Evolutionary conservation across 2,113 vertebrate genomes (phyloP), one percentile per base, ranked within the genome.

Genomic region (Grus americana): DNA sequence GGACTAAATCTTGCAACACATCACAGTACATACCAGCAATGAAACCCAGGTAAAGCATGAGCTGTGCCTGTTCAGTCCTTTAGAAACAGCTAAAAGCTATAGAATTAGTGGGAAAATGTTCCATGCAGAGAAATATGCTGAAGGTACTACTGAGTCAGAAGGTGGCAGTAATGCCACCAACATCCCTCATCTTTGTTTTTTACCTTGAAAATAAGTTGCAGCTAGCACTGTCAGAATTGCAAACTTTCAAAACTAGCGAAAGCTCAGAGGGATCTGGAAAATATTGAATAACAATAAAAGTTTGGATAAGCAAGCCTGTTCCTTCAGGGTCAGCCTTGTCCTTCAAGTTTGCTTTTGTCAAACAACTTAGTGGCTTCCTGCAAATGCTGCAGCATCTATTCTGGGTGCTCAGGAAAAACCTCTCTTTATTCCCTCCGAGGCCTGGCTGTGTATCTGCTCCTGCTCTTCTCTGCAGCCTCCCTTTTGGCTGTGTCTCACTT

Each of bases 101-200:
- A 9, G 42, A 50, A 80, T 65, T 30, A 20, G 23, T 34, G 26
- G 42, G 5, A 19, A 82, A 93, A 57, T 23, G 76, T 11, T 75
- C 9, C 2, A 10, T 1, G 5, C 21, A 50, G 52, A 52, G 52
- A 58, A 88, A 76, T 12, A 29, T 27, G 20, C 70, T 79, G 5
- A 16, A 68, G 62, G 70, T 79, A 42, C 11, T 57, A 46, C 26
- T 11, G 70, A 94, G 70, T 95, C 94, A 96, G 93, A 94, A 97
- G 90, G 62, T 88, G 90, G 85, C 71, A 95, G 85, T 92, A 93
- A 90, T 38, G 85, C 68, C 81, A 75, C 29, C 49, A 57, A 7
- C 52, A 82, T 90, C 22, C 22, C 36, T 57, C 10, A 3, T 36
- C 54, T 57, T 6, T 54, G 49, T 65, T 92, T 40, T 70, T 52